Percentiles rank a stretch among this genome's conserved stretches.
Evolutionary conservation across 2,797 vertebrate genomes (phyloP).

Genomic region (Muscicapa striata): DNA sequence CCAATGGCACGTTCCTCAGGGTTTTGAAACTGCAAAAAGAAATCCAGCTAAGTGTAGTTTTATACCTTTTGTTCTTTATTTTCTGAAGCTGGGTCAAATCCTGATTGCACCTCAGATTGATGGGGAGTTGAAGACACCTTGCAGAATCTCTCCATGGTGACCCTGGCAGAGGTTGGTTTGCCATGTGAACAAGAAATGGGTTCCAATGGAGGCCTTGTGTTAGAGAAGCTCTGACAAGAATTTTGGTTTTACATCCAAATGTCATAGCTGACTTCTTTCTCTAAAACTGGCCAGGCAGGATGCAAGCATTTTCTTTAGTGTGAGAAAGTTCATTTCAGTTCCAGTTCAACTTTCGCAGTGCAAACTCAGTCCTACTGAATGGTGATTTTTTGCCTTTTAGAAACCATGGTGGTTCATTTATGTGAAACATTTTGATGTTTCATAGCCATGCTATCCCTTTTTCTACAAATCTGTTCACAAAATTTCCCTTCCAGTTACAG

Average conservation of each 20-base stretch:
- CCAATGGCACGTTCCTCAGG: neutral
- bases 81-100: neutral
- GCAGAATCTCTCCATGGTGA: neutral
- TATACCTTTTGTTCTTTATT: neutral
- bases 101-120: neutral
- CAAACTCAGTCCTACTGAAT: neutral
- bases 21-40: conserved; percentile 30
- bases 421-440: neutral
- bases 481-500: neutral
- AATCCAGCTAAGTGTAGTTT: conserved; percentile 25
- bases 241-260: neutral
- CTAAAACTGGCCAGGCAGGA: neutral
- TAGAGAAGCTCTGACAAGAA: neutral
- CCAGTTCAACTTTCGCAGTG: conserved; percentile 8
- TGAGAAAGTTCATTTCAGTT: conserved; percentile 39
- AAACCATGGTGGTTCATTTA: neutral
- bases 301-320: neutral
- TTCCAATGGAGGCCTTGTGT: neutral
- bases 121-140: neutral
- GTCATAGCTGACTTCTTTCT: neutral
- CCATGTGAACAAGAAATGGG: neutral
- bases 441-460: neutral
- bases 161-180: neutral
- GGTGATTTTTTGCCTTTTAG: neutral
- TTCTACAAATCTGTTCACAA: neutral